These are phyloP conservation scores for Myiagra hebetior DNA, from an alignment of 2,113 vertebrate genomes.

Conservation along the genomic window DNA sequence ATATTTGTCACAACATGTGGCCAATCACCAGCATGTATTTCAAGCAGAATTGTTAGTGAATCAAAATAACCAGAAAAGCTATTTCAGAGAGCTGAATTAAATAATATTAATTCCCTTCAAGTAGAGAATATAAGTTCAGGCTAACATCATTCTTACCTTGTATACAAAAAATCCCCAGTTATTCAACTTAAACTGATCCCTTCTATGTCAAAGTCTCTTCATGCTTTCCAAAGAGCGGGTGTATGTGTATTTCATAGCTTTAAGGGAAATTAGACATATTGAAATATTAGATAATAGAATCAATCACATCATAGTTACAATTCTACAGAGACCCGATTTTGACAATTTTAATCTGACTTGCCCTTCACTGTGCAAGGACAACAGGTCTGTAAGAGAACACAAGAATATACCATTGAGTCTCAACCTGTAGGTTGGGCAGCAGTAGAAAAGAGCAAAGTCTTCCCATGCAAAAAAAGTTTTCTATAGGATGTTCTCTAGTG, in stretches of 20 bases:
- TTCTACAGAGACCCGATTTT: neutral
- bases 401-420: neutral
- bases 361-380: neutral
- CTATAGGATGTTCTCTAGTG: neutral
- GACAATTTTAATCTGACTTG: neutral
- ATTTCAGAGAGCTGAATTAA: neutral
- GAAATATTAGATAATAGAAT: neutral
- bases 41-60: neutral
- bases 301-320: neutral
- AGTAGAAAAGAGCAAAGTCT: neutral
- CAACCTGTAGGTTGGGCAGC: neutral
- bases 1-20: neutral
- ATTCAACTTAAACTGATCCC: neutral
- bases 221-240: neutral
- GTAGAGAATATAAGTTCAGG: neutral
- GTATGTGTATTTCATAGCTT: neutral
- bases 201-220: neutral
- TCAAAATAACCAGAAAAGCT: neutral
- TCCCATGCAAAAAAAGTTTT: neutral
- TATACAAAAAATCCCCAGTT: neutral
- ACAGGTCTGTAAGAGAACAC: neutral
- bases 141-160: neutral
- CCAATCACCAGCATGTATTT: neutral
- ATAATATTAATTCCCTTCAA: neutral
- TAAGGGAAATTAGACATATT: neutral